Conservation (phyloP, 2,113 vertebrate genomes). For the Symphodus melops region DNA sequence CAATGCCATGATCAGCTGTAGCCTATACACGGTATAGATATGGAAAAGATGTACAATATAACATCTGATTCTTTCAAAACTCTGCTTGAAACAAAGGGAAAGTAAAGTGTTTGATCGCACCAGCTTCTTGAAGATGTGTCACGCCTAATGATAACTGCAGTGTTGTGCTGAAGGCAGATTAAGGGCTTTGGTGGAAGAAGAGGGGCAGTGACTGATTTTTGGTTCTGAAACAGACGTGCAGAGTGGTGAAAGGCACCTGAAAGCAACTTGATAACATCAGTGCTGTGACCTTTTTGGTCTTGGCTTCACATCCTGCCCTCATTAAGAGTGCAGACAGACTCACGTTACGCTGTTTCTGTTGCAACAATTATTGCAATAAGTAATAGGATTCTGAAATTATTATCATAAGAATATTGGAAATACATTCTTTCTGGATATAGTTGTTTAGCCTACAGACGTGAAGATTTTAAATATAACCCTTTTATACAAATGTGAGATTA, state of each 20-base stretch:
- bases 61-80: no score
- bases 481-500: no score
- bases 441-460: no score
- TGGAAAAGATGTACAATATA: no score
- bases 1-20: no score
- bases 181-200: constrained; percentile 37
- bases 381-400: neutral
- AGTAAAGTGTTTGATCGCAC: no score
- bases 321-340: neutral
- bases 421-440: no score
- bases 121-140: no score
- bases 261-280: constrained; percentile 25
- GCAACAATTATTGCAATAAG: neutral
- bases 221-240: constrained; percentile 48
- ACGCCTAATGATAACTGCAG: no score
- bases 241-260: constrained; percentile 17
- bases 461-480: no score
- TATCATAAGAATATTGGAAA: neutral
- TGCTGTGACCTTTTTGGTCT: constrained; percentile 45
- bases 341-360: constrained; percentile 4
- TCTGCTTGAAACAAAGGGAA: no score
- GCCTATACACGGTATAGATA: no score
- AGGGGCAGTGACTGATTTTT: constrained; percentile 19
- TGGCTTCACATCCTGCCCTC: constrained; percentile 32
- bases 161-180: constrained; percentile 27